These are phyloP conservation scores for Cyprinella venusta DNA, from an alignment of 2,797 vertebrate genomes.

Conservation along the genomic window DNA sequence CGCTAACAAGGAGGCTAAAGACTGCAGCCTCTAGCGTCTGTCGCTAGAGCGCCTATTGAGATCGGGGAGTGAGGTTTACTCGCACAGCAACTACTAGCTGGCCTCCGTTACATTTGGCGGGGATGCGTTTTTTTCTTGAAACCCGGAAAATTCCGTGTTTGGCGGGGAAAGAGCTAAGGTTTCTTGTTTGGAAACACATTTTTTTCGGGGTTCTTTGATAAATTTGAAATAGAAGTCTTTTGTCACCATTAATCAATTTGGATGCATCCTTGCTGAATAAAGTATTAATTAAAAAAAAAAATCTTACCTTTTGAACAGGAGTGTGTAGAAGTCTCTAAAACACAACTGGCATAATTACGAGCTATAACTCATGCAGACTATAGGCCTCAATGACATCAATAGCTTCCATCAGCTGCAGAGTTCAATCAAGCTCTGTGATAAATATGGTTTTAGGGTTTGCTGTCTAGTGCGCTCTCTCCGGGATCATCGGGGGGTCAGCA, in stretches of 20 bases:
- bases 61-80: too few relatives aligned
- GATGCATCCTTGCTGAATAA: not conserved
- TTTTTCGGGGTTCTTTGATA: not conserved
- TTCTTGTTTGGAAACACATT: not conserved
- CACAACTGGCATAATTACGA: not conserved
- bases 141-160: too few relatives aligned
- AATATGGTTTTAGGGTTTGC: constrained; percentile 41
- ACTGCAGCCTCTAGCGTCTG: too few relatives aligned
- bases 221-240: not conserved
- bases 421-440: constrained; percentile 24
- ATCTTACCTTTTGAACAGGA: not conserved
- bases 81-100: too few relatives aligned
- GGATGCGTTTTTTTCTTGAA: too few relatives aligned
- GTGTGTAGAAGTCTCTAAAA: not conserved
- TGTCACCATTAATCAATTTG: too few relatives aligned
- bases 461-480: constrained; percentile 10
- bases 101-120: too few relatives aligned
- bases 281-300: not conserved
- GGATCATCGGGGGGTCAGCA: constrained; percentile 18
- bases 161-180: too few relatives aligned
- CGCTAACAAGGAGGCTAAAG: too few relatives aligned
- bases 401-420: constrained; percentile 36
- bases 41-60: too few relatives aligned
- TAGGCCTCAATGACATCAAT: constrained; percentile 1
- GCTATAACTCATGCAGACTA: not conserved